phyloP scores from a whole-genome alignment of 2,797 vertebrate species.

The Sciurus carolinensis region DNA sequence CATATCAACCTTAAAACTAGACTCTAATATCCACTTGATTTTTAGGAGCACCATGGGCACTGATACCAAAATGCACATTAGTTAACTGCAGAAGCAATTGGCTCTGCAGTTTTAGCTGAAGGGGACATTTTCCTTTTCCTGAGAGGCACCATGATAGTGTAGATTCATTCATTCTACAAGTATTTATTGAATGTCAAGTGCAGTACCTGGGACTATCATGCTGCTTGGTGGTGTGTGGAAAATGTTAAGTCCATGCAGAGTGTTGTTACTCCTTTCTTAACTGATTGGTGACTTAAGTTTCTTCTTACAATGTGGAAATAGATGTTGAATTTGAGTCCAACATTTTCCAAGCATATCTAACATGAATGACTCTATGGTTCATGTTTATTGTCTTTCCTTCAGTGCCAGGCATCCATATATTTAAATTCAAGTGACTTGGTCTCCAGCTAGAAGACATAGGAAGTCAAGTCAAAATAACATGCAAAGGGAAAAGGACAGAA shows the following conservation, averaged over 20 bases:
- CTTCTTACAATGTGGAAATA: background rate
- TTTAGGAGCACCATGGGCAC: background rate
- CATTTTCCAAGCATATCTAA: conserved; percentile 52
- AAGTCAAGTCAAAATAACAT: conserved; percentile 59
- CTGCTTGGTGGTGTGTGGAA: conserved; percentile 38
- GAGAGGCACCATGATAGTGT: background rate
- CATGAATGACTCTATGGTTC: background rate
- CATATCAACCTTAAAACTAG: conserved; percentile 12
- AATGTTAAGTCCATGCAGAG: background rate
- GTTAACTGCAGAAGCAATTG: conserved; percentile 56
- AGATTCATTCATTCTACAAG: conserved; percentile 52
- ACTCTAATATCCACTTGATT: conserved; percentile 39
- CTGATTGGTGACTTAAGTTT: background rate
- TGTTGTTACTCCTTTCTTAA: conserved; percentile 64
- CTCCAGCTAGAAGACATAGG: background rate
- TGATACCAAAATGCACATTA: conserved; percentile 61
- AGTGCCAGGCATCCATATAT: background rate
- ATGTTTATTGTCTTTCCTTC: conserved; percentile 43
- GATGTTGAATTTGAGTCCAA: conserved; percentile 64
- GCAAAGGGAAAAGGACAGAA: background rate
- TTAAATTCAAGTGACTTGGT: conserved; percentile 41
- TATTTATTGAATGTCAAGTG: conserved; percentile 55
- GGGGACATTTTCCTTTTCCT: conserved; percentile 24
- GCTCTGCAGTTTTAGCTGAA: conserved; percentile 54
- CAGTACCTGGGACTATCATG: conserved; percentile 47